Base-by-base conservation (phyloP, 2,797 vertebrate genomes). In the Oryzias sinensis region DNA sequence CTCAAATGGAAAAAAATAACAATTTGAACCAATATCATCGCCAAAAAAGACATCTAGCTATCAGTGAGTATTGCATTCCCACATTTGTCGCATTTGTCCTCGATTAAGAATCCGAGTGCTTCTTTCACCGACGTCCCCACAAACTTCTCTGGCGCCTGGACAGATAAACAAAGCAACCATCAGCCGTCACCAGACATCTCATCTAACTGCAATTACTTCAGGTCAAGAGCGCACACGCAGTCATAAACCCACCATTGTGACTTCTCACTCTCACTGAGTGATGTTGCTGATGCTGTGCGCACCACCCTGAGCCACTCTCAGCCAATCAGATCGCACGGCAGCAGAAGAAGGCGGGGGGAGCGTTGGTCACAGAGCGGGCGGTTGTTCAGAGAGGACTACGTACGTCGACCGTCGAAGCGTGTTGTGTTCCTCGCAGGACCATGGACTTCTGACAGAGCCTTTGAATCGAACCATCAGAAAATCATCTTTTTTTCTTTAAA, bases 281-380 rank as follows among this genome's bases (percentile, higher is more conserved):
- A 6, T 59, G 86, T 57, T 85, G 79, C 69, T 87, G 89, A 85
- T 87, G 85, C 81, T 81, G 83, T 65, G 78, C 77, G 43, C 79
- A 4, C 76, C 48, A 72, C 86, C 59, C 77, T 17, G 52, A 20
- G 40, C 53, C 2, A 53, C 14, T 46, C 6, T 60, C 66, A 75
- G 77, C 91, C 90, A 91, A 92, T 91, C 77, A 79, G 27, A 46
- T 58, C 43, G 18, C 45, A 14, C 57, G 46, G 49, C 65, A 3
- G 59, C 51, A 49, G 53, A 54, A 59, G 72, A 59, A 55, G 73
- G 65, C 48, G 70, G 46, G 42, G 65, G 62, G 33, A 57, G 54
- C 47, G 74, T 63, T 60, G 1, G 72, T 68, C 67, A 71, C 59
- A 29, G 74, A 63, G 53, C 77, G 42, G 76, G 68, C 74, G 45